Base-by-base conservation (phyloP, 2,888 invertebrate species). In the Uloborus plumipes region DNA sequence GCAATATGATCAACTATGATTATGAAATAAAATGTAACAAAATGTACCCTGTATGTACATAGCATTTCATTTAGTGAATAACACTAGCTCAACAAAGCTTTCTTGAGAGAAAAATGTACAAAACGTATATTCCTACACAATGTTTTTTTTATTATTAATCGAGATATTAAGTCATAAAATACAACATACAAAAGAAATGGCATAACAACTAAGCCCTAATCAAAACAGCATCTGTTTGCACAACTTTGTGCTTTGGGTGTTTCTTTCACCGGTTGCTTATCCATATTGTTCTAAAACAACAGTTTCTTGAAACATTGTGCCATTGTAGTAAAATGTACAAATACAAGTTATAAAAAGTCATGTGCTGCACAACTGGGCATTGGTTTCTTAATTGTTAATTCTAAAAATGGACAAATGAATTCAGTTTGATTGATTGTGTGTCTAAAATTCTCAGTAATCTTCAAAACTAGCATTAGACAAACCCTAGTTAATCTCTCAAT, bases 21-120 rank as follows among this genome's bases (percentile, higher is more conserved):
- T 58, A 47, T 58, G 39, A 59, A 70, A 31, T 39, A 72, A 73
- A 62, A 64, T n/a, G 53, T 39, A 64, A 69, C 49, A 71, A 65
- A 77, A 58, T 31, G 6, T 64, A 20, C 50, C 65, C 39, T 50
- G 59, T 81, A 81, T 81, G 73, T 81, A 81, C 80, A 81, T 55
- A 81, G 74, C 70, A 81, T 74, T 81, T 81, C 70, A 70, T 58
- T 39, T 64, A 64, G 49, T 59, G 26, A 74, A 64, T 64, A 69
- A 74, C 70, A 64, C 80, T 74, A 81, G 70, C 16, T 65, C 65
- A 70, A 81, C 64, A 74, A 81, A 70, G 65, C 59, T 66, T 47
- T 47, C 49, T 59, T 58, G 69, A 74, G 64, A 71, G 61, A 70
- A 81, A 50, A 64, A 81, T 81, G 69, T 81, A 81, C 80, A 81